Evolutionary conservation across 2,797 vertebrate genomes (phyloP), one percentile per base, ranked within the genome.

Genomic region (Bryconaethiops microstoma): DNA sequence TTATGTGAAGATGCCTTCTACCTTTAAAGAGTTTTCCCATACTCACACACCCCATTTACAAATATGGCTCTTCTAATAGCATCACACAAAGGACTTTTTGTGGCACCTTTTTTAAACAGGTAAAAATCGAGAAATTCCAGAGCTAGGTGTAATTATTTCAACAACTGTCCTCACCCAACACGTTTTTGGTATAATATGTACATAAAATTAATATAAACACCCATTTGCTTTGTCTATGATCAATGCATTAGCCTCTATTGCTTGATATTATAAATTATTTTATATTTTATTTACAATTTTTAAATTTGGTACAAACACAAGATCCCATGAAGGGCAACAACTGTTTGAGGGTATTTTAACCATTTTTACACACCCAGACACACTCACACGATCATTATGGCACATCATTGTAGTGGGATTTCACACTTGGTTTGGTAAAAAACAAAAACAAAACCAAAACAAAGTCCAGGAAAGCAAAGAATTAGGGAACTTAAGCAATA

Each of bases 301-400:
- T 59, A 70, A n/a, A 78, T 70, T 48, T 71, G 54, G 76, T 48
- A 60, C 16, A 78, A 60, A 70, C 35, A 69, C 52, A 60, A 29
- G 25, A 63, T 63, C 13, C 23, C 25, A 29, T 13, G 23, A 63
- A 63, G 57, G 23, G 14, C 19, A 35, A 64, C 17, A 17, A 64
- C 9, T 17, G 5, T 9, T 54, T 1, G n/a, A 60, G 42, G 25
- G 65, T 48, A 60, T 50, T 12, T 45, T 10, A n/a, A 70, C 7
- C 17, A 63, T 16, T 73, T 65, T 2, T 7, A 17, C 21, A 21
- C 45, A 16, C 48, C 23, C 25, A 55, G 16, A 42, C 25, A 76
- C 16, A n/a, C 23, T 29, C 21, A 63, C 21, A 17, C 48, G 54
- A 55, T 29, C 25, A 17, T 72, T 12, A 70, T 52, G 69, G 48